Conservation (phyloP, 2,113 vertebrate species). For the Calidris pygmaea region DNA sequence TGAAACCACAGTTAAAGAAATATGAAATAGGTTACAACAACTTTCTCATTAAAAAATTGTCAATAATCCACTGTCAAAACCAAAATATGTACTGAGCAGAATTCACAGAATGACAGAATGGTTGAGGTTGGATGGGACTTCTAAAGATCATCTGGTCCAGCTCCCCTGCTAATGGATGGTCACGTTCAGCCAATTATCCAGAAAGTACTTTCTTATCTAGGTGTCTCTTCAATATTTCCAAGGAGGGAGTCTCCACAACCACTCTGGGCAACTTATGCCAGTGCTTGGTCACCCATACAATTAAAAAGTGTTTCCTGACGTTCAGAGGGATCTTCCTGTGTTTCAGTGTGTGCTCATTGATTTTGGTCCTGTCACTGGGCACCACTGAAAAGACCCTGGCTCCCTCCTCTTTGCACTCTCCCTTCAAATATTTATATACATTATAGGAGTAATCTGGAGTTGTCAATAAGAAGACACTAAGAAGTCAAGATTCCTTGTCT, state of each 20-base stretch:
- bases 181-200: not conserved
- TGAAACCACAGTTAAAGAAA: not conserved
- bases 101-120: not conserved
- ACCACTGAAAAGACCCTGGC: not conserved
- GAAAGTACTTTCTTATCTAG: not conserved
- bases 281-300: fast-evolving
- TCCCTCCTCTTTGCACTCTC: fast-evolving
- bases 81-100: not conserved
- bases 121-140: not conserved
- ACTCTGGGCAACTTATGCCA: not conserved
- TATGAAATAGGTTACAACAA: not conserved
- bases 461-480: not conserved
- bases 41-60: not conserved
- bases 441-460: not conserved
- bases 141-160: not conserved
- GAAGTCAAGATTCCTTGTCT: not conserved
- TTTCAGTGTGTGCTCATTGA: not conserved
- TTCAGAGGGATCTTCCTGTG: not conserved
- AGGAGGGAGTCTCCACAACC: not conserved
- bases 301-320: not conserved
- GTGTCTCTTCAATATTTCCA: not conserved
- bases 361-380: not conserved
- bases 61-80: not conserved
- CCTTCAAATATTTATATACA: not conserved
- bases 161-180: fast-evolving